Base-by-base conservation (phyloP, 1,140 invertebrate genomes). In the Drosophila pachea region DNA sequence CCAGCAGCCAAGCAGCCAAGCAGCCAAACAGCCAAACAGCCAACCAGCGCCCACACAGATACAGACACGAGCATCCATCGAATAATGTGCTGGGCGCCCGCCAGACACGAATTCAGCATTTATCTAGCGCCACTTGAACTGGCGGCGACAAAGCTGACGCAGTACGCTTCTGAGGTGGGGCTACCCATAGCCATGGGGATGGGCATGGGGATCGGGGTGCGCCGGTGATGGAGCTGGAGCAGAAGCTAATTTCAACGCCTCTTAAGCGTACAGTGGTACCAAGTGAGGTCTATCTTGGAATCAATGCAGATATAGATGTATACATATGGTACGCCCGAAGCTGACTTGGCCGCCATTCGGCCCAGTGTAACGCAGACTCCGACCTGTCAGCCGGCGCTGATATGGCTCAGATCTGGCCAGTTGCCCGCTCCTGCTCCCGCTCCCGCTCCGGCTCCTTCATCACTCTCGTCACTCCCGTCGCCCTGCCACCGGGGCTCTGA, bases 21-120 rank as follows among this genome's bases (percentile, higher is more conserved):
- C n/a, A n/a, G n/a, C n/a, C n/a, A n/a, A n/a, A n/a, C n/a, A n/a
- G n/a, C n/a, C n/a, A n/a, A n/a, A n/a, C n/a, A n/a, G n/a, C n/a
- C n/a, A n/a, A n/a, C n/a, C n/a, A n/a, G n/a, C n/a, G n/a, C 45
- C 47, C 40, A 38, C 16, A 38, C 16, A 11, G 9, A 55, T 54
- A 36, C 66, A 7, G 47, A 49, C 11, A 42, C 12, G 40, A 22
- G 68, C 50, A 36, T 61, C 77, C 22, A 11, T 56, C 78, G 60
- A 78, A 84, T 79, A 79, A 84, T 76, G 79, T 67, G 79, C 62
- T 69, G 69, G 79, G 79, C 78, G 79, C 78, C 73, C 73, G 73
- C 66, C 79, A 84, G 81, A 84, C 79, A 84, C 84, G 76, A 84
- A 86, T 84, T 84, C 74, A 86, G 73, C 79, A 84, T 84, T 84